Base-by-base conservation (phyloP, 2,888 invertebrate genomes). In the Antheraea yamamai region DNA sequence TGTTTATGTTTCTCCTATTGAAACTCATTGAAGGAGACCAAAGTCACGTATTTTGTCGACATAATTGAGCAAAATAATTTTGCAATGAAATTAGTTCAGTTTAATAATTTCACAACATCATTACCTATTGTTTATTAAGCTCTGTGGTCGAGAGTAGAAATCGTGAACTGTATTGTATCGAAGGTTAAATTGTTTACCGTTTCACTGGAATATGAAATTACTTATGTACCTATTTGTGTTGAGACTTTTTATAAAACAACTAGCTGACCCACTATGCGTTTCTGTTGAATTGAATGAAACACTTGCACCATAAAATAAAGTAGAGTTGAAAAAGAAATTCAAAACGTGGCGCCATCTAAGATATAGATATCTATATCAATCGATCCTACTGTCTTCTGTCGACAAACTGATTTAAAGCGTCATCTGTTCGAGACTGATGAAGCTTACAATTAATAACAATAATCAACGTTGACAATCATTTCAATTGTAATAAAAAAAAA, bases 181-280 rank as follows among this genome's bases (percentile, higher is more conserved):
- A 70, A 70, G 70, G 70, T 70, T 70, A 70, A 35, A 39, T 39
- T 35, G 23, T 70, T 68, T 18, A 39, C 52, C n/a, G 23, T 70
- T 39, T 70, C 39, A 39, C 39, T 70, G 39, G 20, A 39, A n/a
- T 70, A 10, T 39, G 70, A 70, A 39, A 70, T 39, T 39, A 30
- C 26, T 66, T 18, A 1, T 16, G 30, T 14, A 30, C 4, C 64
- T 16, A 66, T 66, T 66, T 61, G 61, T 61, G 14, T 61, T 61
- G 10, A 10, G 47, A 47, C 12, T 61, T n/a, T n/a, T n/a, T 61
- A 61, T 23, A n/a, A 61, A n/a, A 61, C 4, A 2, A 61, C 35
- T 39, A 39, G 35, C 6, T 39, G 35, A 39, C 35, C 7, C 30
- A 30, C 30, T 30, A 30, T 30, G 30, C 35, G 35, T 39, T 39